Evolutionary conservation across 2,888 invertebrate genomes (phyloP).

Genomic region (Brenthis daphne): DNA sequence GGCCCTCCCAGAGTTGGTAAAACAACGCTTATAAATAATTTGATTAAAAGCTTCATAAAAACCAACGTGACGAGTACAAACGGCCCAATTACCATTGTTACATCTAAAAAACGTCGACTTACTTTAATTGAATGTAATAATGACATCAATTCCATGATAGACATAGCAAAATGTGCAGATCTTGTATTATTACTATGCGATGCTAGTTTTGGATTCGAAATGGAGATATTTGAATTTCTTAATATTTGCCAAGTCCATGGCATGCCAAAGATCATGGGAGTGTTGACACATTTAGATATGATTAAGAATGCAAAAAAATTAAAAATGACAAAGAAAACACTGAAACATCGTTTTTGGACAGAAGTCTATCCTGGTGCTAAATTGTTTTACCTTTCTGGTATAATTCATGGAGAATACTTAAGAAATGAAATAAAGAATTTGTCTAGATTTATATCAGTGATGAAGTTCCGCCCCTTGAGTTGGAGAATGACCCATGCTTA

Average conservation of each 20-base stretch:
- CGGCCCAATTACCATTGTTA: slow-evolving; percentile 98
- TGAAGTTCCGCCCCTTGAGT: slow-evolving; percentile 96
- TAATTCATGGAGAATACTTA: slow-evolving; percentile 96
- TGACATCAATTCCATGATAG: slow-evolving; percentile 99
- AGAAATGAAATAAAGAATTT: slow-evolving; percentile 97
- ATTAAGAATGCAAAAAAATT: slow-evolving; percentile 94
- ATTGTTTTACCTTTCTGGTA: slow-evolving; percentile 97
- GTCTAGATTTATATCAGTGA: slow-evolving; percentile 97
- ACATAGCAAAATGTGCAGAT: slow-evolving; percentile 98
- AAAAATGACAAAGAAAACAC: slow-evolving; percentile 94
- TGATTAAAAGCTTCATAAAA: slow-evolving; percentile 95
- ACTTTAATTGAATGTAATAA: slow-evolving; percentile 99
- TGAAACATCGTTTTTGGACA: slow-evolving; percentile 99
- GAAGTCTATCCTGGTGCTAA: slow-evolving; percentile 99
- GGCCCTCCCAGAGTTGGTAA: slow-evolving; percentile 99
- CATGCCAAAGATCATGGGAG: slow-evolving; percentile 98
- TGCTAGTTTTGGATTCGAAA: slow-evolving; percentile 99
- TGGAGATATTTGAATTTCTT: slow-evolving; percentile 99
- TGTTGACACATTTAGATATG: slow-evolving; percentile 97
- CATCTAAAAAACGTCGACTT: slow-evolving; percentile 96
- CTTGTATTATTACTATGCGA: slow-evolving; percentile 96
- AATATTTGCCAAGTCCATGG: slow-evolving; percentile 99
- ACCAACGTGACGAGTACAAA: slow-evolving; percentile 93
- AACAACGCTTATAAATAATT: slow-evolving; percentile 93
- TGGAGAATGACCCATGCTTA: slow-evolving; percentile 99